Conservation (phyloP, 2,888 invertebrate genomes). For the Slavum lentiscoides region DNA sequence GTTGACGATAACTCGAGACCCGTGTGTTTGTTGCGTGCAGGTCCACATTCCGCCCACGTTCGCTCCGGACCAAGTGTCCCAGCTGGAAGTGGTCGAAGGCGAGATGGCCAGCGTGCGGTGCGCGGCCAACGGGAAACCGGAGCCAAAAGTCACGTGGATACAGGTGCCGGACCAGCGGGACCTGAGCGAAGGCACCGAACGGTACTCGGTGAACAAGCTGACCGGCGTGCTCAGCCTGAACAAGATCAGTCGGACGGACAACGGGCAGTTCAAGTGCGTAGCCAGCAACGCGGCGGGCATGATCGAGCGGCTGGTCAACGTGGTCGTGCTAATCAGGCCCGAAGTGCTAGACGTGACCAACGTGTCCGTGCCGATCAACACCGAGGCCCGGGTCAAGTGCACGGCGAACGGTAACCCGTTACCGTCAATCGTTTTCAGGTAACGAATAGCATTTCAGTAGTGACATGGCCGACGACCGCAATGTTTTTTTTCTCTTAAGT, state of each 20-base stretch:
- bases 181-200: slow-evolving; percentile 63
- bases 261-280: slow-evolving; percentile 78
- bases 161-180: slow-evolving; percentile 74
- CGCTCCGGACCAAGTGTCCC: slow-evolving; percentile 63
- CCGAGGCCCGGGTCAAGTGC: slow-evolving; percentile 72
- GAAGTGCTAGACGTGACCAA: slow-evolving; percentile 78
- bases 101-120: slow-evolving; percentile 76
- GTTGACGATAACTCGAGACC: no score
- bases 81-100: slow-evolving; percentile 77
- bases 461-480: no score
- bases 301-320: slow-evolving; percentile 69
- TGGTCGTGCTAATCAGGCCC: slow-evolving; percentile 76
- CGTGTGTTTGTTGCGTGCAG: slow-evolving; percentile 59
- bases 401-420: slow-evolving; percentile 80
- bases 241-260: slow-evolving; percentile 70
- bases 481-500: no score
- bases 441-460: neutral
- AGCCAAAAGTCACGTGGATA: slow-evolving; percentile 82
- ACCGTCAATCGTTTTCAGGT: slow-evolving; percentile 74
- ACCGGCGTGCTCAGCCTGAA: slow-evolving; percentile 67
- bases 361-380: slow-evolving; percentile 68
- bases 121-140: slow-evolving; percentile 80
- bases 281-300: slow-evolving; percentile 80
- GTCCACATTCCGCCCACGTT: slow-evolving; percentile 77
- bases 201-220: slow-evolving; percentile 62